These are phyloP conservation scores for Pipra filicauda DNA, from an alignment of 2,113 vertebrate genomes.

Conservation along the genomic window DNA sequence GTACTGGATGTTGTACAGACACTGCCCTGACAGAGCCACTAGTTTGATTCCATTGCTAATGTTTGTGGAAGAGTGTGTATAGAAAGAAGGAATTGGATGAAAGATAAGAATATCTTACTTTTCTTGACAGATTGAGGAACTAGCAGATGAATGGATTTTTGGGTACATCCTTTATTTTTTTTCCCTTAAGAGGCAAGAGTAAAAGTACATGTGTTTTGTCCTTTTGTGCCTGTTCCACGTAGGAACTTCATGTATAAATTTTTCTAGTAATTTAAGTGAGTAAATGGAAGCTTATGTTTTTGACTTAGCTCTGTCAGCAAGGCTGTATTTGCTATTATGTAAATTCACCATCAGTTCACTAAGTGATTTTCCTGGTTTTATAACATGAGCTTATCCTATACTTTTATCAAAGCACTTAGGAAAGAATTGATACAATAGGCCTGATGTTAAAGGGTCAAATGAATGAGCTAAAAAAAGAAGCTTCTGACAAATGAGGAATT, in stretches of 20 bases:
- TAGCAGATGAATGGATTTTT: not conserved
- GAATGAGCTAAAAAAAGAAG: not conserved
- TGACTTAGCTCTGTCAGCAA: not conserved
- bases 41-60: not conserved
- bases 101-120: not conserved
- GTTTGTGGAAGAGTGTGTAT: not conserved
- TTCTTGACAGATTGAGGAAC: not conserved
- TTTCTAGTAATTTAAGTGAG: not conserved
- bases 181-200: not conserved
- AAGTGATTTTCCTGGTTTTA: not conserved
- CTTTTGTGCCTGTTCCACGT: not conserved
- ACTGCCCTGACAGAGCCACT: not conserved
- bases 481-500: not conserved
- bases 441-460: not conserved
- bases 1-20: not conserved
- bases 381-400: not conserved
- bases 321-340: not conserved
- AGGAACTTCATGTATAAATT: not conserved
- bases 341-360: not conserved
- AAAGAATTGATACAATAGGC: not conserved
- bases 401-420: not conserved
- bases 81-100: not conserved
- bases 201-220: not conserved
- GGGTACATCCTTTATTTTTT: not conserved
- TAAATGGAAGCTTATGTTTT: not conserved